Evolutionary conservation across 2,888 invertebrate genomes (phyloP), one percentile per base, ranked within the genome.

Genomic region (Drosophila nr. medialis): DNA sequence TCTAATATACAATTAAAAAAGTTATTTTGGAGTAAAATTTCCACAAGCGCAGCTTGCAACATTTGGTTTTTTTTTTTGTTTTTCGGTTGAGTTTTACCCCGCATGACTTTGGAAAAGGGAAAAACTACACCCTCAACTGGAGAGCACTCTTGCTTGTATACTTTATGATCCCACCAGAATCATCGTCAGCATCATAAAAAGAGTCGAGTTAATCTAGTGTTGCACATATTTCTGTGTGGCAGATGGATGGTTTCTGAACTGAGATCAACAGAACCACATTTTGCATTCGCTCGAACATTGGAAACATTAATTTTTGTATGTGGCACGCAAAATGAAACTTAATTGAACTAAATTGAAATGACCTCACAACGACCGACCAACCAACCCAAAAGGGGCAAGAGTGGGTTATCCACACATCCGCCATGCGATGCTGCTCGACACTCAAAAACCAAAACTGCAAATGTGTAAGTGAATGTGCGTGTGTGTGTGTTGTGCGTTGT

Each of bases 331-430:
- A 90, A 91, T 89, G 82, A 89, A 81, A 75, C 79, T 91, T 76
- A 92, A 92, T 92, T 92, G 90, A 84, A 83, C 83, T 91, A 86
- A 92, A 92, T 92, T 92, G 90, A 92, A 91, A 92, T 91, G 92
- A 92, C 92, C 92, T 90, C 90, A 81, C 89, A 79, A 58, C 83
- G 80, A 40, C 62, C 32, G 49, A 36, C 32, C 30, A 53, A 59
- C 48, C 66, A 45, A 24, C 27, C 21, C 29, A n/a, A 32, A 32
- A 24, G 36, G 30, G n/a, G 30, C 56, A 45, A 51, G 11, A n/a
- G 32, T 38, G 50, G 30, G 36, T 10, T 13, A n/a, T 48, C 13
- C 34, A 54, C 54, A 66, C 80, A 86, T 77, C 77, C 88, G 83
- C 60, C 50, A 51, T 75, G 63, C 62, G 45, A 15, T 24, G 68